These are phyloP conservation scores for Pandemis heparana DNA, from an alignment of 2,888 invertebrate genomes.

Conservation along the genomic window DNA sequence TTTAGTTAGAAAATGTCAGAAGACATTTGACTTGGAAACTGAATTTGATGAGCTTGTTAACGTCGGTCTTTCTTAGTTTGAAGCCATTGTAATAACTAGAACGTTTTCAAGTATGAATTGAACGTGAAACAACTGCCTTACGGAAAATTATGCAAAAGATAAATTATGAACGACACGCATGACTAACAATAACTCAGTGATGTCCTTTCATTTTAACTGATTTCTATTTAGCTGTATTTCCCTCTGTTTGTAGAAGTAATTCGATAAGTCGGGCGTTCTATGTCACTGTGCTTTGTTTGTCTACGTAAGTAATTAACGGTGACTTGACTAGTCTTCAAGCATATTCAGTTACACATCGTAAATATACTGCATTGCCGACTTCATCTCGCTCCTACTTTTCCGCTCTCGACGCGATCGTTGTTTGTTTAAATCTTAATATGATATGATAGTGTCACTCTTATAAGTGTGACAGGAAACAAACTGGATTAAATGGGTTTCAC, in stretches of 20 bases:
- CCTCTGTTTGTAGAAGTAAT: constrained; percentile 55
- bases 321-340: constrained; percentile 67
- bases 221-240: constrained; percentile 44
- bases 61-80: constrained; percentile 26
- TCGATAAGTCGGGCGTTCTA: constrained; percentile 63
- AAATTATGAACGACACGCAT: constrained; percentile 45
- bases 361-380: constrained; percentile 18
- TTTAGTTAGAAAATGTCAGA: background rate
- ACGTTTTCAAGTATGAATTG: constrained; percentile 57
- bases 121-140: constrained; percentile 57
- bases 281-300: constrained; percentile 68
- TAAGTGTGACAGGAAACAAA: constrained; percentile 43
- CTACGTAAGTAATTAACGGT: constrained; percentile 70
- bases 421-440: constrained; percentile 60
- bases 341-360: constrained; percentile 70
- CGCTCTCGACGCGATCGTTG: constrained; percentile 53
- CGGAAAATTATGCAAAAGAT: constrained; percentile 75
- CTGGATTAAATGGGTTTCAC: constrained; percentile 24
- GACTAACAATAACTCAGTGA: background rate
- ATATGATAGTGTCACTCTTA: constrained; percentile 60
- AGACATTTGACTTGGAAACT: background rate
- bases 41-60: background rate
- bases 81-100: constrained; percentile 55
- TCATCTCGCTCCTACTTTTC: constrained; percentile 36
- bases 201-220: constrained; percentile 11